Conservation (phyloP, 2,888 invertebrate genomes). For the Argyresthia albistria region DNA sequence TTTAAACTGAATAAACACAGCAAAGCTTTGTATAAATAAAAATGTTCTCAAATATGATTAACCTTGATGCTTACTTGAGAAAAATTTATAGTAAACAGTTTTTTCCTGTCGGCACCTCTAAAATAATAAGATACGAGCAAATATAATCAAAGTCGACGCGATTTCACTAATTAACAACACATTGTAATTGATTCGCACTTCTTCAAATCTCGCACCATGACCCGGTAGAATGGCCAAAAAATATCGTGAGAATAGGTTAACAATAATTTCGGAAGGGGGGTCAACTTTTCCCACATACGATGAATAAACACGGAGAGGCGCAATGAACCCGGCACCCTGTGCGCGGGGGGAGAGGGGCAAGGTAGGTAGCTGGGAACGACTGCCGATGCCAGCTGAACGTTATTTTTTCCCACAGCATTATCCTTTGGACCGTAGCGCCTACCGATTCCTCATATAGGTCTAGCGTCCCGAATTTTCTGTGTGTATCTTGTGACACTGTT, state of each 20-base stretch:
- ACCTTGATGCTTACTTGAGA: conserved; percentile 29
- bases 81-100: not conserved
- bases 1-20: conserved; percentile 46
- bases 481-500: conserved; percentile 13
- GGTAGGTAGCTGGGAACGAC: conserved; percentile 70
- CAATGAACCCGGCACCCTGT: conserved; percentile 68
- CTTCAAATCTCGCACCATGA: not conserved
- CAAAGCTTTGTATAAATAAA: conserved; percentile 57
- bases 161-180: not conserved
- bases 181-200: not conserved
- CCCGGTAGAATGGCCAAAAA: conserved; percentile 40
- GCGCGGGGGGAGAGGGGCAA: conserved; percentile 59
- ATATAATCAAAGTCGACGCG: not conserved
- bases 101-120: not conserved
- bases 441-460: conserved; percentile 19
- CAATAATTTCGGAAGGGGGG: conserved; percentile 66
- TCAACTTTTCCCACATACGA: conserved; percentile 73
- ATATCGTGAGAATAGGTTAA: conserved; percentile 68
- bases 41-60: conserved; percentile 26
- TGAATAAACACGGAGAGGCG: conserved; percentile 71
- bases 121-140: not conserved
- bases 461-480: not conserved
- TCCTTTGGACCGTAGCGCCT: conserved; percentile 65
- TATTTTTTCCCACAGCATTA: conserved; percentile 75
- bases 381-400: conserved; percentile 72